Base-by-base conservation (phyloP, 2,797 vertebrate genomes). In the Periparus ater region DNA sequence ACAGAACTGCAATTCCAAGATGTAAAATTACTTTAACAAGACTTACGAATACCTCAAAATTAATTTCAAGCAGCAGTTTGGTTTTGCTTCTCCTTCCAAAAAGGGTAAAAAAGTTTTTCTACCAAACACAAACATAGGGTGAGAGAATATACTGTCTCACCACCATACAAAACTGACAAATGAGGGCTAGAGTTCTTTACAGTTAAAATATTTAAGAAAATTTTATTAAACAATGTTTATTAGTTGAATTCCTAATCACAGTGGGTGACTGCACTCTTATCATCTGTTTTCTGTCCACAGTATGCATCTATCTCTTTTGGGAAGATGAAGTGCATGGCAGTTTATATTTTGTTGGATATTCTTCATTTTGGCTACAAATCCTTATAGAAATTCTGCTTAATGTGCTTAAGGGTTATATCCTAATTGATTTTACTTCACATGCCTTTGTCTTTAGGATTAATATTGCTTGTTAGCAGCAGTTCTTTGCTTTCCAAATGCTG, bases 401-500 rank as follows among this genome's bases (percentile, higher is more conserved):
- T 91, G 54, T 89, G 36, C 9, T 9, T 57, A 74, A 74, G 50
- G 8, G 10, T 86, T 92, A 57, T 51, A 82, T 61, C 21, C 45
- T 85, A 75, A 68, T 92, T 81, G 77, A 85, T 74, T 93, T 96
- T 67, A 94, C 53, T 80, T 89, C 29, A 61, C 42, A 67, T 63
- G 48, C 13, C 53, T 86, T 92, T 97, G 45, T 76, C 93, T 93
- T 93, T 36, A 66, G 81, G 91, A 95, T 77, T 79, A 70, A 55
- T 89, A 63, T 34, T 14, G 8, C 44, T 82, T 80, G 44, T 78
- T 85, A 91, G 78, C 25, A 89, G 68, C 60, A 91, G 58, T 29
- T 92, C 55, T 63, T 94, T 85, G 50, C 81, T 38, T 93, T 92
- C 67, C n/a, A 95, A 75, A 89, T 80, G 27, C 25, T 92, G 51